Percentiles rank a stretch among this genome's conserved stretches.
Evolutionary conservation across 2,797 vertebrate genomes (phyloP).

Genomic region (Karalla daura): DNA sequence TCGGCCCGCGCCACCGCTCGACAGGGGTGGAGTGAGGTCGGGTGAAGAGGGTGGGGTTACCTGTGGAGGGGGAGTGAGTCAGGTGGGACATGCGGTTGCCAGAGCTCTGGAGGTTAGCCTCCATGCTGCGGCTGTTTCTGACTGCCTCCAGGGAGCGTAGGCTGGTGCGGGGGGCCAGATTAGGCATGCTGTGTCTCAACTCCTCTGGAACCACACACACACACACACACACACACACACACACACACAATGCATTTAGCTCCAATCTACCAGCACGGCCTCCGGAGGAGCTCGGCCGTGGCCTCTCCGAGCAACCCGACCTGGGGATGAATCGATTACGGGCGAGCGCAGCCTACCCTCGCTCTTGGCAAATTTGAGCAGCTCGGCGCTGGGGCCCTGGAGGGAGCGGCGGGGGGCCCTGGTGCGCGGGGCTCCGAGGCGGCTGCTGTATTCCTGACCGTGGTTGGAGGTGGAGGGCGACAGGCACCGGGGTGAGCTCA

Average conservation of each 20-base stretch:
- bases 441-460: slow-evolving; percentile 77
- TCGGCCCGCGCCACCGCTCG: background rate
- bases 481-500: slow-evolving; percentile 91
- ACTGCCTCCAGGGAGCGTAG: slow-evolving; percentile 90
- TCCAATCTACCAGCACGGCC: slow-evolving; percentile 17
- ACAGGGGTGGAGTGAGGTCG: slow-evolving; percentile 21
- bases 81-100: slow-evolving; percentile 90
- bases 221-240: slow-evolving; percentile 75
- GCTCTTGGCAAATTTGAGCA: slow-evolving; percentile 88
- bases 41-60: slow-evolving; percentile 73
- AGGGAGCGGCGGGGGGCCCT: slow-evolving; percentile 85
- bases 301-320: background rate
- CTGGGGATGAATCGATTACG: background rate
- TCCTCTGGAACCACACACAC: slow-evolving; percentile 88
- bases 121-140: slow-evolving; percentile 93
- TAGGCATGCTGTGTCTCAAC: slow-evolving; percentile 95
- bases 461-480: slow-evolving; percentile 86
- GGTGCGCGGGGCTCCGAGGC: slow-evolving; percentile 78
- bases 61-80: slow-evolving; percentile 89
- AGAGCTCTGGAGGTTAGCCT: slow-evolving; percentile 94
- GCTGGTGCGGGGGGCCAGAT: slow-evolving; percentile 90
- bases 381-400: slow-evolving; percentile 86
- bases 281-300: slow-evolving; percentile 1
- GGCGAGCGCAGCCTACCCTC: slow-evolving; percentile 82
- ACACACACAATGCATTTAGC: slow-evolving; percentile 68